Percentiles rank a stretch among this genome's conserved stretches.
Evolutionary conservation across 2,113 vertebrate genomes (phyloP).

Genomic region (Myotis davidii): DNA sequence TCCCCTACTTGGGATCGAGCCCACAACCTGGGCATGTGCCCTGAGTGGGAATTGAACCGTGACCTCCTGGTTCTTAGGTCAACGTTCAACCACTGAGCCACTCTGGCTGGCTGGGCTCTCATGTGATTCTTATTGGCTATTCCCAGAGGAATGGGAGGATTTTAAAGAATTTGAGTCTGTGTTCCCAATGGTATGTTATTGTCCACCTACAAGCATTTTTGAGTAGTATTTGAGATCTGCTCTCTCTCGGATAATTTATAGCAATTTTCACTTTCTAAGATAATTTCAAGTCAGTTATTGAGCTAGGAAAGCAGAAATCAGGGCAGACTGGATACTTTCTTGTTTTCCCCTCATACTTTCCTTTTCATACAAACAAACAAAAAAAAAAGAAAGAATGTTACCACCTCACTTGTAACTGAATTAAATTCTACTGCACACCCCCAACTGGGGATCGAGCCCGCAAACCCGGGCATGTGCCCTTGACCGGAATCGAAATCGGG

Average conservation of each 20-base stretch:
- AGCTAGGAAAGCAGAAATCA: not conserved
- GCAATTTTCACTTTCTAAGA: not conserved
- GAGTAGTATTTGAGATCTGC: not conserved
- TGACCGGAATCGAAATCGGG: no score
- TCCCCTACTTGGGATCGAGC: no score
- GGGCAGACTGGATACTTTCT: not conserved
- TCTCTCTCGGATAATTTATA: not conserved
- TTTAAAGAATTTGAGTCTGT: not conserved
- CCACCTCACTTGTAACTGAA: not conserved
- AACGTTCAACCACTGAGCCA: no score
- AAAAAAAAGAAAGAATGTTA: not conserved
- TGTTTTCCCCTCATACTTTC: not conserved
- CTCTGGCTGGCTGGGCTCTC: not conserved
- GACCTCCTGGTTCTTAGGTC: no score
- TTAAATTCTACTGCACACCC: no score
- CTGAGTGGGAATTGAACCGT: no score
- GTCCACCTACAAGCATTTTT: not conserved
- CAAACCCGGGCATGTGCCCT: no score
- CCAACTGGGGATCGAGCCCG: no score
- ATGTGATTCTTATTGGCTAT: not conserved
- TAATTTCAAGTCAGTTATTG: not conserved
- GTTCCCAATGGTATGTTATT: not conserved
- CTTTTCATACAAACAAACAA: not conserved
- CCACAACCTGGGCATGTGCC: no score
- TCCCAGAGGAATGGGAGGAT: not conserved